Base-by-base conservation (phyloP, 2,888 invertebrate genomes). In the Drosophila macrospina region DNA sequence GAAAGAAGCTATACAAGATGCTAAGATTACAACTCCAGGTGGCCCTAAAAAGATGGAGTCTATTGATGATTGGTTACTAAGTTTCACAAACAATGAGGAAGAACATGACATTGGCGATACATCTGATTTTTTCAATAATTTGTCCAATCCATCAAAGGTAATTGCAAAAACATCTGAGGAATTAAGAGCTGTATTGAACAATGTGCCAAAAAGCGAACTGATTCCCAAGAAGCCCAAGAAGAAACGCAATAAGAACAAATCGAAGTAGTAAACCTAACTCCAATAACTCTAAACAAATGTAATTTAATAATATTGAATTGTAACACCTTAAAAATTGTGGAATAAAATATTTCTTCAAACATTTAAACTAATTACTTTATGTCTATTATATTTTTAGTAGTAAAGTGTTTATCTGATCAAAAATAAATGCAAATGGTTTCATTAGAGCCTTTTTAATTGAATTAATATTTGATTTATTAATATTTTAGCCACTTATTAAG, bases 91-190 rank as follows among this genome's bases (percentile, higher is more conserved):
- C 5, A 16, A 11, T 39, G 26, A 26, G 2, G 3, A 8, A 8
- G 28, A 39, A 1, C 51, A 47, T n/a, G 30, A 59, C 0, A 41
- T 47, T 8, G 8, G 10, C 4, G 69, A 54, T 8, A 54, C 51
- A 1, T 11, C 32, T 0, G 42, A 37, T 5, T 61, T 69, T 13
- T 69, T 69, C 4, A 37, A 44, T 0, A 48, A 52, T 3, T 44
- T 69, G 8, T 36, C 62, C 0, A 36, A 20, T 6, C 8, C 60
- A 5, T 13, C 47, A 2, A 10, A 8, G 15, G 7, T n/a, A 0
- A n/a, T 16, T 1, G 36, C 15, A 0, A 20, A 4, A n/a, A 15
- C 8, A 1, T 3, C 37, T 10, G 1, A 30, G 11, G 30, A 47
- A 0, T 13, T 30, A 7, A 45, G 7, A 1, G 15, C 16, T 8